Evolutionary conservation across 2,113 vertebrate species (phyloP), one percentile per base, ranked within the genome.

Genomic region (Sebastes fasciatus): DNA sequence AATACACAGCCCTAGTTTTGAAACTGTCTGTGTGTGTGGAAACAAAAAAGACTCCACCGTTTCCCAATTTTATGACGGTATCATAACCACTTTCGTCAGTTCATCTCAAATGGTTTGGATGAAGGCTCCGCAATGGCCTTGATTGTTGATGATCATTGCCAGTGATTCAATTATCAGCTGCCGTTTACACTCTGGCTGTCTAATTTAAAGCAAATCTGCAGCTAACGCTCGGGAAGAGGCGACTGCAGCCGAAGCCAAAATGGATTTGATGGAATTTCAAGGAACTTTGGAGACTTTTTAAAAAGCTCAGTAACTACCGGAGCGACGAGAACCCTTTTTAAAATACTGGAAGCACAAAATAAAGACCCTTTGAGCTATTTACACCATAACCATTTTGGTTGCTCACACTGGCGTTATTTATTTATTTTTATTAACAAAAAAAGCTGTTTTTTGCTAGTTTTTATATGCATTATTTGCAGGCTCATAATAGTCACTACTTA

Each of bases 161-260:
- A 77, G 78, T 46, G 68, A 88, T 91, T 93, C 40, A 81, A 84
- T 93, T 89, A 89, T 65, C 26, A 8, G 67, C 82, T 10, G 61
- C n/a, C 3, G 65, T 77, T 74, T 57, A 51, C 66, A 16, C 74
- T 49, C 66, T 16, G 70, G 55, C 63, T 79, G 63, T 66, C 77
- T 62, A 23, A 82, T 89, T 79, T 65, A 64, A 85, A 77, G 72
- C 64, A 61, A 26, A 76, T 80, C 76, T 79, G 81, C 77, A 12
- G 72, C 45, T 34, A 34, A 45, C 43, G 13, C 66, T 72, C 63
- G 34, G 34, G 34, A 34, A 13, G 65, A 17, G 21, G 69, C 68
- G 65, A 55, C 19, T 2, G 66, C 51, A 12, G 63, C 83, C 74
- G 82, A 76, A 45, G 23, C n/a, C 60, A 57, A 11, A 58, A 65